Conservation (phyloP, 2,888 invertebrate genomes). For the Xestoiulus laeticollis region DNA sequence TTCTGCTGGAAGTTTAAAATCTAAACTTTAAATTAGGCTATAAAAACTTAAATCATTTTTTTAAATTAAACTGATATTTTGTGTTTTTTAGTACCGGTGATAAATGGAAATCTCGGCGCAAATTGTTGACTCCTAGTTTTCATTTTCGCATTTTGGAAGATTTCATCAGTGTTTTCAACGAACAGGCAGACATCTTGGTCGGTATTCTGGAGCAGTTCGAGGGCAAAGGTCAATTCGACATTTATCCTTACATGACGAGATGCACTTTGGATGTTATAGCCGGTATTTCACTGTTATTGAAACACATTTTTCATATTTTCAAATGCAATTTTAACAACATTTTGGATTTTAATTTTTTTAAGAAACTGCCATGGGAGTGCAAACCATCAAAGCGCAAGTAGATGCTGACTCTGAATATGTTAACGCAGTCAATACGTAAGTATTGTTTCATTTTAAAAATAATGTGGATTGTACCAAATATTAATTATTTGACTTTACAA, state of each 20-base stretch:
- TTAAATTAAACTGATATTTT: neutral
- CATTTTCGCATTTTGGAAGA: slow-evolving; percentile 68
- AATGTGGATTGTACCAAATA: no score
- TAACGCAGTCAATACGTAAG: slow-evolving; percentile 76
- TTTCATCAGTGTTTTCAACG: slow-evolving; percentile 67
- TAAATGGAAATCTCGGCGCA: slow-evolving; percentile 66
- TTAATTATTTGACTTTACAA: no score
- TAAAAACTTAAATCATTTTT: no score
- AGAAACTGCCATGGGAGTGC: slow-evolving; percentile 67
- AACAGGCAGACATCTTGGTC: slow-evolving; percentile 64
- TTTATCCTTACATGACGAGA: slow-evolving; percentile 65
- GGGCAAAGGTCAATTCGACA: slow-evolving; percentile 62
- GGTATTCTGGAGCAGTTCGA: slow-evolving; percentile 60
- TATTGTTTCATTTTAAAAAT: neutral
- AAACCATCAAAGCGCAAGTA: slow-evolving; percentile 63
- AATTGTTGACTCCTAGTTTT: slow-evolving; percentile 67
- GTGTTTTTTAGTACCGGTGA: slow-evolving; percentile 62
- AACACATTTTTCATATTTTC: neutral
- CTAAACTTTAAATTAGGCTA: no score
- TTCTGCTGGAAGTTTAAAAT: no score
- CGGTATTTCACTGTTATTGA: slow-evolving; percentile 62
- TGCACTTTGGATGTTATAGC: slow-evolving; percentile 69
- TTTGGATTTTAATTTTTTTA: neutral
- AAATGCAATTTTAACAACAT: neutral
- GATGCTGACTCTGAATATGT: slow-evolving; percentile 71